Conservation (phyloP, 2,888 invertebrate genomes). For the Reticulitermes lucifugus region DNA sequence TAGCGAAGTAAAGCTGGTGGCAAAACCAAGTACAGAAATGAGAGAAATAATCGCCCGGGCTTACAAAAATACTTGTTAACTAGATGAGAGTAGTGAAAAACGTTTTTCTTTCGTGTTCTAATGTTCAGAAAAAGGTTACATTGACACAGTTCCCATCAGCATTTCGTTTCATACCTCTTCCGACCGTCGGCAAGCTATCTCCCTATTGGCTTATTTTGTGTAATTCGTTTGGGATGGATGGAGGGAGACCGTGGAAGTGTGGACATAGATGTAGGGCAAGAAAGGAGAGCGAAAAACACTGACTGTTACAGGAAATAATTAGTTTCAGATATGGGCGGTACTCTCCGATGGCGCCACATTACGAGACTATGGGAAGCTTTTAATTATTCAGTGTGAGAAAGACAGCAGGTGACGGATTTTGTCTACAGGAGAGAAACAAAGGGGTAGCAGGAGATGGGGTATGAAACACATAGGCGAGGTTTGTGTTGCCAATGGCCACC, state of each 20-base stretch:
- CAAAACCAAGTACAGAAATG: no score
- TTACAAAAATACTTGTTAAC: no score
- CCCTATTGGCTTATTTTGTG: background rate
- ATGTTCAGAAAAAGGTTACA: no score
- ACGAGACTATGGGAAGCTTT: slow-evolving; percentile 13
- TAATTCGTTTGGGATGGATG: background rate
- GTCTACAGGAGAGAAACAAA: background rate
- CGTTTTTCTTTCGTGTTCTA: no score
- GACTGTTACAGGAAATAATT: slow-evolving; percentile 35
- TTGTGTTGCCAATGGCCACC: no score
- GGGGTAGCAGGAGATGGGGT: no score
- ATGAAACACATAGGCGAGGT: no score
- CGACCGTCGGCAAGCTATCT: background rate
- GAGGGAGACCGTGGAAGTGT: background rate
- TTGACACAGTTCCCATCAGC: no score
- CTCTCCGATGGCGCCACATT: slow-evolving; percentile 1
- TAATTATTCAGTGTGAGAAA: slow-evolving; percentile 38
- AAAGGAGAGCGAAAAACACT: background rate
- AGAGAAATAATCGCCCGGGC: no score
- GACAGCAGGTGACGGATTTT: slow-evolving; percentile 26
- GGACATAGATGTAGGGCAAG: background rate
- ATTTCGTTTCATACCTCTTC: background rate
- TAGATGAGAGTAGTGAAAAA: no score
- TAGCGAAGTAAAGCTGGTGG: no score
- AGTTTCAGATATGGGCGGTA: slow-evolving; percentile 34